Percentiles rank a stretch among this genome's conserved stretches.
Conservation (phyloP, 2,113 vertebrate genomes). For the Odontesthes bonariensis region DNA sequence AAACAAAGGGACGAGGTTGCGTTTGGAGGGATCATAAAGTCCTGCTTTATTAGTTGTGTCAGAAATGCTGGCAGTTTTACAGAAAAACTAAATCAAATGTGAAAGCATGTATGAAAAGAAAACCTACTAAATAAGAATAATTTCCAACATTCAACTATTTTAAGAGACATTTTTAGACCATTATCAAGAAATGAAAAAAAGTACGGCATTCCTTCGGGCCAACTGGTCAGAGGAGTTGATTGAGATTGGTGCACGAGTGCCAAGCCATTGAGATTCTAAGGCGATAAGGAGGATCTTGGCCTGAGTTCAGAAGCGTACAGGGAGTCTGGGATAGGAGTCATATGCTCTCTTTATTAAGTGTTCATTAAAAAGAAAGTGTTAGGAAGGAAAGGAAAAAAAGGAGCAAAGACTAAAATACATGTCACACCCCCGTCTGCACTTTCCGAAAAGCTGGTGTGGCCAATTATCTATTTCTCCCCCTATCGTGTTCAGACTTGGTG, state of each 20-base stretch:
- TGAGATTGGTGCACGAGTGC: neutral
- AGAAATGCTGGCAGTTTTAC: conserved; percentile 1
- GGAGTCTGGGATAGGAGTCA: too few relatives aligned
- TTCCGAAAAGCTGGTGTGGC: neutral
- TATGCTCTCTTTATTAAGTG: neutral
- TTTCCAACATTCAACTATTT: too few relatives aligned
- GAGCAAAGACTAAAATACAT: conserved; percentile 8
- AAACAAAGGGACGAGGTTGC: conserved; percentile 43
- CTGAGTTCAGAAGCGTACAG: neutral
- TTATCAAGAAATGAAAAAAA: neutral
- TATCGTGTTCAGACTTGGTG: conserved; percentile 30
- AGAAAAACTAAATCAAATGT: neutral
- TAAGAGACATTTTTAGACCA: too few relatives aligned
- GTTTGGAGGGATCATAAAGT: conserved; percentile 30
- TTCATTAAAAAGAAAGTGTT: neutral
- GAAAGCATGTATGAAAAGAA: neutral
- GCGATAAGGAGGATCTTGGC: neutral
- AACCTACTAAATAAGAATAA: too few relatives aligned
- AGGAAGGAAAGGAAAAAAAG: neutral
- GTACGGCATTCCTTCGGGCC: neutral
- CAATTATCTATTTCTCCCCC: neutral
- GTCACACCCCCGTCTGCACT: conserved; percentile 8
- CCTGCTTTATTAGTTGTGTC: conserved; percentile 26
- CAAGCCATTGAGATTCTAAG: neutral
- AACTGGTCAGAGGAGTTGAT: neutral